Percentiles rank a stretch among this genome's conserved stretches.
These are phyloP conservation scores for Heteractis magnifica DNA, from an alignment of 92 coral and sea anemone genomes.

Conservation along the genomic window DNA sequence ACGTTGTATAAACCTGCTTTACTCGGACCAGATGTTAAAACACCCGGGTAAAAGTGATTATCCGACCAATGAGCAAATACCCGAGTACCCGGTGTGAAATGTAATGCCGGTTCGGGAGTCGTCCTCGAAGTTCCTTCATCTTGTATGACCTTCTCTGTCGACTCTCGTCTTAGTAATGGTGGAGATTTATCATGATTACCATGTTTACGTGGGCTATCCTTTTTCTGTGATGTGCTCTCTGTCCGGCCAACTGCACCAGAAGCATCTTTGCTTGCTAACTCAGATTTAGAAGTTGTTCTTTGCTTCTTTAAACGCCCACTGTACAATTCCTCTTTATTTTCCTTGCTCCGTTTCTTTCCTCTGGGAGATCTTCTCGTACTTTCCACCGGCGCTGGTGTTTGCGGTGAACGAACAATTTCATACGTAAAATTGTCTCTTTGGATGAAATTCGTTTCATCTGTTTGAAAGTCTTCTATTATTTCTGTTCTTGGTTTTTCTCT, in stretches of 20 bases:
- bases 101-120: slow-evolving; percentile 23
- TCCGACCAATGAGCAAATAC: slow-evolving; percentile 94
- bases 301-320: not conserved
- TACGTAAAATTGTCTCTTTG: slow-evolving; percentile 12
- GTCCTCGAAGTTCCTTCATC: not conserved
- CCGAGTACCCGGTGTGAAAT: slow-evolving; percentile 60
- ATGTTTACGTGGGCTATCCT: not conserved
- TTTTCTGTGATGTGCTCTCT: not conserved
- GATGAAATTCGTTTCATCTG: slow-evolving; percentile 27
- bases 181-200: not conserved
- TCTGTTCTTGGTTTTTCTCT: slow-evolving; percentile 45
- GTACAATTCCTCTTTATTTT: not conserved
- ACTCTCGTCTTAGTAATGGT: slow-evolving; percentile 4
- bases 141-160: not conserved
- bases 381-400: not conserved
- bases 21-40: slow-evolving; percentile 39
- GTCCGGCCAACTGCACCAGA: not conserved
- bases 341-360: slow-evolving; percentile 8
- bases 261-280: not conserved
- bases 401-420: slow-evolving; percentile 32
- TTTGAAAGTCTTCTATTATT: slow-evolving; percentile 39
- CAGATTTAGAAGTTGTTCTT: not conserved
- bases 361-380: slow-evolving; percentile 7
- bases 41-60: slow-evolving; percentile 82
- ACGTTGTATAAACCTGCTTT: slow-evolving; percentile 45